Evolutionary conservation across 2,888 invertebrate species (phyloP).

Genomic region (Tuberolachnus salignus): DNA sequence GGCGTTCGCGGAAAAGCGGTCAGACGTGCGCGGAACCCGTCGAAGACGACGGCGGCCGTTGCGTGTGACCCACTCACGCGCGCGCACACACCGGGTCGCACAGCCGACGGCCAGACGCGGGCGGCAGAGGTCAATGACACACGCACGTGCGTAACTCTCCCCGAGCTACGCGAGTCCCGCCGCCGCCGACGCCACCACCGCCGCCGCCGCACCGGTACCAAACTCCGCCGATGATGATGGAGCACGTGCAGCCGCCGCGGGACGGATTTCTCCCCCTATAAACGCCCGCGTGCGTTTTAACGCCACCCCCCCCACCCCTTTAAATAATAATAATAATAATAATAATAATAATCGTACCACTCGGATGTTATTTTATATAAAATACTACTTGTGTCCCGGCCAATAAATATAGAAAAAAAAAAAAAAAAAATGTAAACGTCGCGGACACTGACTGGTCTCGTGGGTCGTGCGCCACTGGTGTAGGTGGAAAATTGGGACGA

Average conservation of each 20-base stretch:
- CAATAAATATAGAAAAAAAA: too few species aligned
- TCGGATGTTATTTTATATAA: constrained; percentile 1
- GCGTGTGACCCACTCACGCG: constrained; percentile 54
- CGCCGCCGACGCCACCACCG: not conserved
- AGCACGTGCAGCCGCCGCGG: constrained; percentile 30
- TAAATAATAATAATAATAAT: too few species aligned
- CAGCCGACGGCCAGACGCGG: not conserved
- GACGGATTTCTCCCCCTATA: not conserved
- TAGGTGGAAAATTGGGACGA: too few species aligned
- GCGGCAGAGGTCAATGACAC: constrained; percentile 52
- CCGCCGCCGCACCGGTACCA: not conserved
- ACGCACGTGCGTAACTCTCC: constrained; percentile 47
- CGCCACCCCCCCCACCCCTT: too few species aligned
- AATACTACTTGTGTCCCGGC: not conserved
- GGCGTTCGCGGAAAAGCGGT: not conserved
- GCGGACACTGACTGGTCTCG: too few species aligned
- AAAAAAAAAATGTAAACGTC: too few species aligned
- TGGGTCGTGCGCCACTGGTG: too few species aligned
- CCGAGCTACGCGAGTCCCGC: not conserved
- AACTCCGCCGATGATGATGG: constrained; percentile 6
- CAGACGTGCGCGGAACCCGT: constrained; percentile 38
- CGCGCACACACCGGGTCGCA: not conserved
- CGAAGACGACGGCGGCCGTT: constrained; percentile 21
- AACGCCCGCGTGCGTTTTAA: too few species aligned
- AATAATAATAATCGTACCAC: not conserved